Evolutionary conservation across 2,888 invertebrate species (phyloP), one percentile per base, ranked within the genome.

Genomic region (Eulithis testata): DNA sequence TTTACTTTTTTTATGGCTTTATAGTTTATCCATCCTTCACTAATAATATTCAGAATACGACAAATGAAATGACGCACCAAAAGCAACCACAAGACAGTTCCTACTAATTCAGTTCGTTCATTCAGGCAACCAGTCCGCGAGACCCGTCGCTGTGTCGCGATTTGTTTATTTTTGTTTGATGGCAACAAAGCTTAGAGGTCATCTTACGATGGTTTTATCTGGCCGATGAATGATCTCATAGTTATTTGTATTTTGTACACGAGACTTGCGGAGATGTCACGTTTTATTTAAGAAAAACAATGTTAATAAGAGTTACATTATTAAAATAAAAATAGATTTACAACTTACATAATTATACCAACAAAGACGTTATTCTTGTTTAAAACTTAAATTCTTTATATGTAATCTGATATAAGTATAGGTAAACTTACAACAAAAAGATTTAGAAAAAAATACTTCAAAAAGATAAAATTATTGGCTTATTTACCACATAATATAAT

Each of bases 21-120:
- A 12, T 14, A 47, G 12, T 14, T 49, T 9, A 21, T 21, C 1
- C 9, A 21, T 49, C 49, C 21, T 49, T 49, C 21, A 58, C 12
- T 12, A 57, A 47, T 31, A 31, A 0, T 45, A 45, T 55, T 54
- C 49, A 27, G 40, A 51, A 44, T 37, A 37, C 21, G 12, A 40
- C 12, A 52, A 61, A 70, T 82, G 82, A 81, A 61, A 70, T 82
- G 81, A 81, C 80, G 71, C 81, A 81, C 71, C 66, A 66, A 59
- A 77, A 74, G 74, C 75, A 78, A 76, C 80, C 75, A 74, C 76
- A 75, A 60, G 57, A 73, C 59, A 72, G 68, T 79, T 76, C 74
- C 70, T 73, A 75, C 80, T 78, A 81, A 79, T 73, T 78, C 71
- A 51, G 68, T 71, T 5, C 55, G 80, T 70, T 76, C 75, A 76